These are phyloP conservation scores for Oenanthe oenanthe DNA, from an alignment of 2,113 vertebrate genomes.

Conservation along the genomic window DNA sequence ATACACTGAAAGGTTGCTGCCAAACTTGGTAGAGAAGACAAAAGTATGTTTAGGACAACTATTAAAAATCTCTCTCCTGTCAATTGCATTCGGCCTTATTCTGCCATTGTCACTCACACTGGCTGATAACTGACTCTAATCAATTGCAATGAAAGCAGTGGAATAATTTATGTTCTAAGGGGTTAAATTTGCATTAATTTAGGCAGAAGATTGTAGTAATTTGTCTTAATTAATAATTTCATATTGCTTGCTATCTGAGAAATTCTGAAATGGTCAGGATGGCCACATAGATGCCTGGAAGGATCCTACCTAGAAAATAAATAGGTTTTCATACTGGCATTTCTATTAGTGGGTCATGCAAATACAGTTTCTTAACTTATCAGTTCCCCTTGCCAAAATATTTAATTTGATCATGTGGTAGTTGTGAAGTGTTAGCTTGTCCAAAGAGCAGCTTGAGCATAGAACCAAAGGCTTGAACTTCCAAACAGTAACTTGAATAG, in stretches of 20 bases:
- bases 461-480: neutral
- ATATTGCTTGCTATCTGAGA: neutral
- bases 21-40: neutral
- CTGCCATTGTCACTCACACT: neutral
- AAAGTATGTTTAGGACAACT: neutral
- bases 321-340: neutral
- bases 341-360: neutral
- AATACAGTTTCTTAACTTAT: neutral
- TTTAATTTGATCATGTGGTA: neutral
- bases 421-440: neutral
- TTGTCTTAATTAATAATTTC: constrained; percentile 15
- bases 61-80: neutral
- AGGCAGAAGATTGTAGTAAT: neutral
- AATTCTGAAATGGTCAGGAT: neutral
- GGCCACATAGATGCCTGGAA: neutral
- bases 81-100: neutral
- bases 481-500: neutral
- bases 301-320: neutral
- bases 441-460: neutral
- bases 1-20: neutral
- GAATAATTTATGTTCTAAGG: neutral
- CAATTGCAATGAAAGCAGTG: neutral
- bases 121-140: neutral
- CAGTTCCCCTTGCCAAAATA: neutral
- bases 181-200: neutral